Evolutionary conservation across 2,113 vertebrate species (phyloP).

Genomic region (Gavialis gangeticus): DNA sequence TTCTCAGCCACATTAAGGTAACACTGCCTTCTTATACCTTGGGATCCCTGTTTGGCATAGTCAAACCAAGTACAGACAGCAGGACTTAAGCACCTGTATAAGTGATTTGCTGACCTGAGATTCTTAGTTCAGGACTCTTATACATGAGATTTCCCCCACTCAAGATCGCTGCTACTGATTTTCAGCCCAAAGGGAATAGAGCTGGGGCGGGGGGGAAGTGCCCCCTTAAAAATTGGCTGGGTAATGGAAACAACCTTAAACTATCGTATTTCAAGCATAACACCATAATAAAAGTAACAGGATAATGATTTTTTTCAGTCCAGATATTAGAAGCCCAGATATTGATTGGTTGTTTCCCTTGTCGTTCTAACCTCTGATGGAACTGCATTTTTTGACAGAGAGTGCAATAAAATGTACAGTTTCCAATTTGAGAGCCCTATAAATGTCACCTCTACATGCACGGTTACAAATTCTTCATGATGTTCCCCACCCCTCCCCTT

Average conservation of each 20-base stretch:
- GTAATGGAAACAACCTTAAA: conserved; percentile 69
- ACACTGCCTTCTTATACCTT: too few relatives aligned
- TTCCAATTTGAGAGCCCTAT: conserved; percentile 77
- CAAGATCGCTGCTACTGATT: not conserved
- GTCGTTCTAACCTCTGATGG: conserved; percentile 78
- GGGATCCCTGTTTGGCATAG: not conserved
- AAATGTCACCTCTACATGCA: conserved; percentile 76
- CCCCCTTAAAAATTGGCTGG: conserved; percentile 23
- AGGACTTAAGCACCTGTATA: not conserved
- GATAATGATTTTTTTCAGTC: conserved; percentile 83
- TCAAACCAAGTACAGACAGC: not conserved
- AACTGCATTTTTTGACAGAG: conserved; percentile 81
- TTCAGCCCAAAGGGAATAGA: conserved; percentile 18
- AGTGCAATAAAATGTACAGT: conserved; percentile 81
- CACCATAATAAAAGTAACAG: conserved; percentile 78
- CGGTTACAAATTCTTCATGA: conserved; percentile 67
- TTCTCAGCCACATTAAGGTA: not conserved
- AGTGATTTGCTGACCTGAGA: not conserved
- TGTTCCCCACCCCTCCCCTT: conserved; percentile 7
- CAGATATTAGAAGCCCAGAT: conserved; percentile 77
- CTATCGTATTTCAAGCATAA: conserved; percentile 74
- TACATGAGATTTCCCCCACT: not conserved
- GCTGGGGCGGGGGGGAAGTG: not conserved
- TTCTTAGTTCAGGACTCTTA: not conserved
- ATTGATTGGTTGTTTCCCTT: conserved; percentile 80